A percentile compares a stretch with the other conserved stretches of the same genome.
Evolutionary conservation across 2,888 invertebrate species (phyloP).

Genomic region (Agrilus cyanescens): DNA sequence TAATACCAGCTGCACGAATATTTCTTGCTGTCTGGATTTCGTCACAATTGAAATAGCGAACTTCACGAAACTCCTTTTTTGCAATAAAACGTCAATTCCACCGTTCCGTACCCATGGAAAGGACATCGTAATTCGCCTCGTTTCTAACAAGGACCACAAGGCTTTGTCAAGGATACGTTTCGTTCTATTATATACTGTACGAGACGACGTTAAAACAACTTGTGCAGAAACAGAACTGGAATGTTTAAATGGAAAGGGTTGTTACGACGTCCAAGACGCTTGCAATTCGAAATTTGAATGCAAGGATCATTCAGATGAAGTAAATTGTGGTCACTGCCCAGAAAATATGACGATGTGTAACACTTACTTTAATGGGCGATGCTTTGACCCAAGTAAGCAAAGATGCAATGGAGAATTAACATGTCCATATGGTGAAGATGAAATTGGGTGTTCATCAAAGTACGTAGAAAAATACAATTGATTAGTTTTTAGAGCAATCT

Average conservation of each 20-base stretch:
- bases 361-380: background rate
- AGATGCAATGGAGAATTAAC: conserved; percentile 15
- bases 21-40: no score
- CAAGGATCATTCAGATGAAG: conserved; percentile 18
- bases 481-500: no score
- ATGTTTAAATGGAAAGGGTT: conserved; percentile 12
- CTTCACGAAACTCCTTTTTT: no score
- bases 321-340: conserved; percentile 14
- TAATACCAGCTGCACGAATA: no score
- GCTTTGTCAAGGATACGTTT: conserved; percentile 2
- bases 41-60: no score
- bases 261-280: conserved; percentile 11
- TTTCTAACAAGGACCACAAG: no score
- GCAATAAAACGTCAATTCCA: no score
- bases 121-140: no score
- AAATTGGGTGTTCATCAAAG: conserved; percentile 12
- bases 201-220: conserved; percentile 4
- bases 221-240: conserved; percentile 12
- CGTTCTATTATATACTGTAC: conserved; percentile 8
- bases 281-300: conserved; percentile 17
- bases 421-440: conserved; percentile 18
- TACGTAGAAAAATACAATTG: no score
- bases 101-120: no score
- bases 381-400: conserved; percentile 11
- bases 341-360: conserved; percentile 11